Conservation (phyloP, 2,888 invertebrate genomes). For the Calephelis perditalis region DNA sequence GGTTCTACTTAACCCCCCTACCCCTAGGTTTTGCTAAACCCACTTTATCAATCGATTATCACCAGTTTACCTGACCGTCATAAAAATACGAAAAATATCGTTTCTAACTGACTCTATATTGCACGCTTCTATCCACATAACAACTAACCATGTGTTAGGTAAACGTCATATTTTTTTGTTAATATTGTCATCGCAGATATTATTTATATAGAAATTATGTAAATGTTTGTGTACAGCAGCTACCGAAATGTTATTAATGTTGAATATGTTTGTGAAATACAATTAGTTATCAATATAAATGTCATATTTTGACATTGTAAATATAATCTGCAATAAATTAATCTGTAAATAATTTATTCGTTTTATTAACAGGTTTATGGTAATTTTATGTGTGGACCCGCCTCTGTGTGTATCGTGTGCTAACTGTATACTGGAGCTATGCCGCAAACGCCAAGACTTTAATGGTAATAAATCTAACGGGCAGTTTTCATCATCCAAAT, state of each 20-base stretch:
- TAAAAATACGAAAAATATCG: too few relatives aligned
- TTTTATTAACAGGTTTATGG: conserved; percentile 59
- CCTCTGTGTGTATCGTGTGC: conserved; percentile 43
- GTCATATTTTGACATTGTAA: conserved; percentile 25
- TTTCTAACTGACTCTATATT: background rate
- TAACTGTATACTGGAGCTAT: conserved; percentile 18
- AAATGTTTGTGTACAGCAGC: conserved; percentile 12
- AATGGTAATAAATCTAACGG: conserved; percentile 58
- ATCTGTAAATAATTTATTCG: conserved; percentile 54
- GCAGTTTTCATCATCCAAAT: background rate
- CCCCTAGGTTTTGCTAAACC: too few relatives aligned
- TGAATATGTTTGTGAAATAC: conserved; percentile 13
- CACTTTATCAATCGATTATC: too few relatives aligned
- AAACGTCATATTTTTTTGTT: background rate
- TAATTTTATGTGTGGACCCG: conserved; percentile 64
- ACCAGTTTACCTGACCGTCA: too few relatives aligned
- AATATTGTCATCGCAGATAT: conserved; percentile 7
- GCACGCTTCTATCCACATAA: background rate
- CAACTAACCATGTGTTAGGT: background rate
- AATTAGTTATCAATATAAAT: conserved; percentile 26
- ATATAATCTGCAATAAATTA: conserved; percentile 46
- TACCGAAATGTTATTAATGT: conserved; percentile 15
- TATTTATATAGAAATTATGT: conserved; percentile 9
- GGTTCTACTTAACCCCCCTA: too few relatives aligned
- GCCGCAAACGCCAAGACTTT: conserved; percentile 55